Base-by-base conservation (phyloP, 1,140 invertebrate species). In the Periplaneta americana region DNA sequence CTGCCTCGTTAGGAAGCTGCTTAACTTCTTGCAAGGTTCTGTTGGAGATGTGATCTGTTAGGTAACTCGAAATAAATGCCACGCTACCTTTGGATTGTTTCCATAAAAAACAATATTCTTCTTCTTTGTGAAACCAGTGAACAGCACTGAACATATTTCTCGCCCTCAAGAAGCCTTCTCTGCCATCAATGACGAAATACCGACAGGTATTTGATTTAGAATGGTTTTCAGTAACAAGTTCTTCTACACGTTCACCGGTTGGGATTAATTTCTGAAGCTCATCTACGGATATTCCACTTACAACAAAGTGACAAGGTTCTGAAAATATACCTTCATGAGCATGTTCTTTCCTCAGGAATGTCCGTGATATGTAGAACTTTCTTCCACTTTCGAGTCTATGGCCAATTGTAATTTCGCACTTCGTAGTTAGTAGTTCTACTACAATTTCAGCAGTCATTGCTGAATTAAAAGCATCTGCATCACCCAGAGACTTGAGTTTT, bases 71-170 rank as follows among this genome's bases (percentile, higher is more conserved):
- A 34, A 81, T 8, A 15, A 34, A 33, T 10, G 32, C 22, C 74
- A 81, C 15, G 48, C 18, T 36, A 32, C 80, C 80, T 5, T 66
- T 22, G 11, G 80, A 81, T 32, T 77, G 10, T 28, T 32, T 75
- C 80, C 80, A 81, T 13, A 81, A 28, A 35, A 78, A 35, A 34
- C 77, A 31, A 32, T n/a, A n/a, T n/a, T 48, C 74, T 18, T 77
- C 35, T 4, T 77, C 33, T 22, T 22, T 33, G 28, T 75, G 34
- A 1, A 81, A 18, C 80, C 80, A 81, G 22, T 81, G 80, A 28
- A 81, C 22, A n/a, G 17, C 74, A 8, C 33, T 11, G 28, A 34
- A 77, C 28, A 10, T 33, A 5, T 81, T 76, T 34, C 80, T 79
- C 3, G 77, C 34, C 5, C 74, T 32, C 34, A 5, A 34, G 31